phyloP scores from a whole-genome alignment of 2,888 invertebrate species.

The Liodrosophila aerea region DNA sequence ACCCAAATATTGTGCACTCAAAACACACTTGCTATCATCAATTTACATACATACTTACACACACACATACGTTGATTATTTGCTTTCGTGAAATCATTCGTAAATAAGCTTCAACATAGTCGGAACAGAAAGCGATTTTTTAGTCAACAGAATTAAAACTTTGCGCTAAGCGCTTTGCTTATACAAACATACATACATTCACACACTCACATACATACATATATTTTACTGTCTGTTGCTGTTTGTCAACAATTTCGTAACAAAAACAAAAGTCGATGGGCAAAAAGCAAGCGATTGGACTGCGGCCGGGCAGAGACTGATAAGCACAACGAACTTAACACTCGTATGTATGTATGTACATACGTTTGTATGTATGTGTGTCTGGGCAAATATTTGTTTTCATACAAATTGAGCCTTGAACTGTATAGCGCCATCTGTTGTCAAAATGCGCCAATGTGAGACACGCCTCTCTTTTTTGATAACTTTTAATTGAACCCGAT shows the following conservation, averaged over 20 bases:
- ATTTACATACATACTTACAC: neutral
- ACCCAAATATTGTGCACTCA: too few relatives aligned
- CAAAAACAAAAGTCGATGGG: slow-evolving; percentile 46
- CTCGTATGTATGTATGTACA: slow-evolving; percentile 1
- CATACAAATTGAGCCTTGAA: slow-evolving; percentile 33
- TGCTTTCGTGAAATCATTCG: slow-evolving; percentile 15
- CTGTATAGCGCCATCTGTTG: slow-evolving; percentile 29
- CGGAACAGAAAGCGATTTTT: slow-evolving; percentile 32
- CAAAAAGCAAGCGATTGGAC: slow-evolving; percentile 24
- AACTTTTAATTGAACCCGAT: slow-evolving; percentile 24
- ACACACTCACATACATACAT: neutral
- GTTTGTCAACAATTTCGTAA: slow-evolving; percentile 60
- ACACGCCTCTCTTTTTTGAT: slow-evolving; percentile 38
- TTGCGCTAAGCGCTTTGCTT: slow-evolving; percentile 24
- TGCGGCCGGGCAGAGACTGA: slow-evolving; percentile 19
- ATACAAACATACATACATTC: slow-evolving; percentile 4
- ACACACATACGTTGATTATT: slow-evolving; percentile 1
- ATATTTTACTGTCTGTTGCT: slow-evolving; percentile 16
- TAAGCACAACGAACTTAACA: slow-evolving; percentile 37
- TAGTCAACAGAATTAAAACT: slow-evolving; percentile 32
- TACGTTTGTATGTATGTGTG: neutral
- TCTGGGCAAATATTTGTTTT: slow-evolving; percentile 5
- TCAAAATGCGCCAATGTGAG: slow-evolving; percentile 7
- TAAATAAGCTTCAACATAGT: slow-evolving; percentile 32
- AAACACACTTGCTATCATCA: neutral